Evolutionary conservation across 2,888 invertebrate species (phyloP).

Genomic region (Nezara viridula): DNA sequence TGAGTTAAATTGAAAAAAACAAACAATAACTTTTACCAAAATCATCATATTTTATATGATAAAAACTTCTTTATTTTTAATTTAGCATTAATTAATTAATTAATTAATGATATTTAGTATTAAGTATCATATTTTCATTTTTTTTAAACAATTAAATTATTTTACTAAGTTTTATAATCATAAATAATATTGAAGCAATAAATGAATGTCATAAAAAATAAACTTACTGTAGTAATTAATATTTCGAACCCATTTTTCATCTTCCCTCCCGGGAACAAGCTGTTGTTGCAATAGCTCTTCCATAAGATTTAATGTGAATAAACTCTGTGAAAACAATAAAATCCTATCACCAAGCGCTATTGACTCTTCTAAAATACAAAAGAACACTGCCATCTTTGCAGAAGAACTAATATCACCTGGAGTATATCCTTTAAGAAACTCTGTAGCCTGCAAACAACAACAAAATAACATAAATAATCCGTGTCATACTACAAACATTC

Average conservation of each 20-base stretch:
- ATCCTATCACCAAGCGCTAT: constrained; percentile 90
- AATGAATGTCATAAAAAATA: constrained; percentile 66
- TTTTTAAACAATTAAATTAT: too few relatives aligned
- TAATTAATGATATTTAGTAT: too few relatives aligned
- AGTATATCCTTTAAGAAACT: constrained; percentile 86
- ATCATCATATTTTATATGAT: too few relatives aligned
- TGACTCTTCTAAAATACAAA: constrained; percentile 91
- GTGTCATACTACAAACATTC: background rate
- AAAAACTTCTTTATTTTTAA: too few relatives aligned
- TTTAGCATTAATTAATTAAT: too few relatives aligned
- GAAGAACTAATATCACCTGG: constrained; percentile 93
- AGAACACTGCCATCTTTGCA: constrained; percentile 94
- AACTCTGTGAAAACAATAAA: constrained; percentile 94
- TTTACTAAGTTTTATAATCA: too few relatives aligned
- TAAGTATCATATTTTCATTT: too few relatives aligned
- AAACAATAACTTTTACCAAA: too few relatives aligned
- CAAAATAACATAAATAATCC: constrained; percentile 66
- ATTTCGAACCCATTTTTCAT: constrained; percentile 86
- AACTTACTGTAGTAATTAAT: constrained; percentile 89
- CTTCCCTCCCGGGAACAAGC: constrained; percentile 72
- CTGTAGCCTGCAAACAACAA: constrained; percentile 75
- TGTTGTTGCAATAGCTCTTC: constrained; percentile 91
- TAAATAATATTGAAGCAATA: background rate
- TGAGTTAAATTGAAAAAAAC: too few relatives aligned
- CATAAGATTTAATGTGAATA: constrained; percentile 94